Evolutionary conservation across 1,140 invertebrate genomes (phyloP).

Genomic region (Saccostrea glomerata): DNA sequence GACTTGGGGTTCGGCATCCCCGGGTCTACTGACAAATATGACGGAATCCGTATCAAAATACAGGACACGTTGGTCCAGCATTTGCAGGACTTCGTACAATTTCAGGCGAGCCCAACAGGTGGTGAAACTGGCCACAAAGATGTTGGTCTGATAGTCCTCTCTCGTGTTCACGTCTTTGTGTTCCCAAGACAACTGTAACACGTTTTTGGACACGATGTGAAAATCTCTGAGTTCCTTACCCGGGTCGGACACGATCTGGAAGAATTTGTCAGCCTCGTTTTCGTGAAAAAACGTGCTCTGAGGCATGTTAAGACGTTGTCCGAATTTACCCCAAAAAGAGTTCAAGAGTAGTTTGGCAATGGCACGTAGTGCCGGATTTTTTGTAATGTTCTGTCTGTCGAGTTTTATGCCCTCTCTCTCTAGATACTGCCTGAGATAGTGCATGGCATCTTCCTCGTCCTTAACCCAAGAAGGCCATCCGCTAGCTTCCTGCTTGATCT

Average conservation of each 20-base stretch:
- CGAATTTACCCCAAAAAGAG: conserved; percentile 68
- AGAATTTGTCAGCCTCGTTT: conserved; percentile 58
- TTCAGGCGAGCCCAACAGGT: conserved; percentile 77
- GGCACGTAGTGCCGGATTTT: conserved; percentile 71
- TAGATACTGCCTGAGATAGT: conserved; percentile 73
- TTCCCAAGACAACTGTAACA: conserved; percentile 46
- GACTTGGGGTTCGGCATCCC: neutral
- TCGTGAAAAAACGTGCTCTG: conserved; percentile 52
- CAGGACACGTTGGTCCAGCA: conserved; percentile 68
- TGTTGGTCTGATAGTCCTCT: conserved; percentile 66
- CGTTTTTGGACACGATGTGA: conserved; percentile 55
- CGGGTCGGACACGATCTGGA: conserved; percentile 65
- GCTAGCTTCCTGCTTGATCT: conserved; percentile 65
- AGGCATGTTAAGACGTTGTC: conserved; percentile 52
- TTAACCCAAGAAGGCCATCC: conserved; percentile 58
- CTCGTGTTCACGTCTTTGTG: neutral
- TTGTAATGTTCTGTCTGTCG: conserved; percentile 70
- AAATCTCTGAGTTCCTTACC: conserved; percentile 54
- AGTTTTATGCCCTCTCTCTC: conserved; percentile 74
- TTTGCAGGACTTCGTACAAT: conserved; percentile 75
- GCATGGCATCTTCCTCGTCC: conserved; percentile 45
- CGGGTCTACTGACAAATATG: conserved; percentile 48
- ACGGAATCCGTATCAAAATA: conserved; percentile 79
- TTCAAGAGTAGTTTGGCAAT: conserved; percentile 67
- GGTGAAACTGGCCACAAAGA: conserved; percentile 75